Evolutionary conservation across 1,140 invertebrate species (phyloP), one percentile per base, ranked within the genome.

Genomic region (Aphidius gifuensis): DNA sequence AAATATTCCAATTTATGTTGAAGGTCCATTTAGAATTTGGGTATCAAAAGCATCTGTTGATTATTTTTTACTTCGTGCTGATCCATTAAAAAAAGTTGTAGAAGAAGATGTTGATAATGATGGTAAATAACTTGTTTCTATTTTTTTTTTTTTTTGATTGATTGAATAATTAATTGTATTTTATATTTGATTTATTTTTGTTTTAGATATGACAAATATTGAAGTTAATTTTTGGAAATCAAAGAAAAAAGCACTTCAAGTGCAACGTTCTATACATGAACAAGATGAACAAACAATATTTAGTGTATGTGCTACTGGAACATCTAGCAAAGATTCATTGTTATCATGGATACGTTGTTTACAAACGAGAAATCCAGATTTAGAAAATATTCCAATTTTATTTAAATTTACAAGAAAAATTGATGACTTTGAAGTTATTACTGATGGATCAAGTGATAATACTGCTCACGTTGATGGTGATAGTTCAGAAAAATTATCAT

Each of bases 211-310:
- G 7, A 84, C 84, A 9, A 82, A 87, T 64, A 80, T 91, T 44
- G 75, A 83, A 62, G 83, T 87, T 54, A 84, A 86, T 9, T 83
- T 87, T 56, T 85, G 79, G 65, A 71, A 82, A 64, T 73, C 72
- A 64, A 69, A 70, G 66, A 62, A 76, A 61, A 66, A 83, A 47
- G 71, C 76, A 44, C 58, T 84, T 43, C 79, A 81, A 64, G 64
- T 64, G 9, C 64, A 73, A 40, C 84, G 85, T 9, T 85, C 87
- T 9, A 86, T 97, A 5, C 96, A 99, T 76, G 92, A 98, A 78
- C 94, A 98, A 81, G 86, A 92, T 43, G 94, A 98, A 79, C 92
- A 93, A n/a, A 92, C 89, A 0, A 90, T 97, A 69, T 85, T 94
- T 66, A 89, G 88, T 6, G 81, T 96, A 62, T 94, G 91, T 79